Base-by-base conservation (phyloP, 2,113 vertebrate species). In the Malurus alboscapulatus region DNA sequence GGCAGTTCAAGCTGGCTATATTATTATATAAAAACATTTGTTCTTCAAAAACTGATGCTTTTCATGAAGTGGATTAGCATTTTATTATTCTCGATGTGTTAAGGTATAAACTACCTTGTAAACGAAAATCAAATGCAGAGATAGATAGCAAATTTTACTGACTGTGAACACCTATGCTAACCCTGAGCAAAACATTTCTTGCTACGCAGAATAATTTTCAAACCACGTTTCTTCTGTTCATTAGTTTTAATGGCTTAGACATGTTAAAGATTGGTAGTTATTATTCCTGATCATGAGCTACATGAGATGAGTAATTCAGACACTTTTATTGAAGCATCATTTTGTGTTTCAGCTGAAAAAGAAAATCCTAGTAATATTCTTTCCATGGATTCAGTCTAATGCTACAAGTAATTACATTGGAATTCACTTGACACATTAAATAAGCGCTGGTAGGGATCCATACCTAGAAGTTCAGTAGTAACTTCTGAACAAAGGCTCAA, bases 11-110 rank as follows among this genome's bases (percentile, higher is more conserved):
- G 57, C 32, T 84, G 63, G 63, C n/a, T 59, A 4, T 93, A 38
- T 73, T 81, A 71, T 57, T 88, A 74, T 75, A 76, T 94, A 47
- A 92, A 93, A 80, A 51, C 5, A 1, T 81, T 91, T 61, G 45
- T 92, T 95, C 65, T 91, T 94, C 83, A 93, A 88, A 87, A 92
- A 90, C 44, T 94, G 57, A 78, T 92, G 65, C 67, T 90, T 53
- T 84, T 90, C 50, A 93, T 7, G 2, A 88, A 68, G 57, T 67
- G 38, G 26, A 88, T 75, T 74, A 93, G 44, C n/a, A 25, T 92
- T 75, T 92, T 86, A 94, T 92, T 96, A 68, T 83, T 94, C 95
- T 93, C 79, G 2, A 40, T 86, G 26, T 71, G 42, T 84, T 78
- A 86, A 91, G 53, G 57, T 91, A 61, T 88, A 84, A 90, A 84